phyloP scores from a whole-genome alignment of 2,797 vertebrate species.

The Rhinogobio ventralis region DNA sequence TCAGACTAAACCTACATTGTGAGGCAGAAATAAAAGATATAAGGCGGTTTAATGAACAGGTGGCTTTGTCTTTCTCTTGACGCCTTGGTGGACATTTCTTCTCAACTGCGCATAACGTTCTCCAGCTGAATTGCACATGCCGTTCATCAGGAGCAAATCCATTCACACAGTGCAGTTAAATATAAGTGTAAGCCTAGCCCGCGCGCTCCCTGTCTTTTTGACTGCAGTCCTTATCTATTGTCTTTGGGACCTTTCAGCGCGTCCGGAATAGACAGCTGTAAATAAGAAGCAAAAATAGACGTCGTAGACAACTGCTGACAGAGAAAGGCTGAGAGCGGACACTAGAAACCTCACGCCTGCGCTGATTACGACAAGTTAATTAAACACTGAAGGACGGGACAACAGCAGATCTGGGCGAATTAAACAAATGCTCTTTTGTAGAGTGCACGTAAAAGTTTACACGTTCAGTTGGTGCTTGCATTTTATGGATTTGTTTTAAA shows the following conservation, averaged over 20 bases:
- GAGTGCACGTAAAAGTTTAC: slow-evolving; percentile 5
- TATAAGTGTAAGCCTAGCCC: slow-evolving; percentile 78
- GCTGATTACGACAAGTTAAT: slow-evolving; percentile 90
- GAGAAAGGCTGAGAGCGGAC: slow-evolving; percentile 84
- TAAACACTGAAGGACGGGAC: slow-evolving; percentile 84
- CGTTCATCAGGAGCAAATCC: slow-evolving; percentile 71
- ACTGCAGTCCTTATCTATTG: slow-evolving; percentile 77
- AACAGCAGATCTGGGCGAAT: slow-evolving; percentile 55
- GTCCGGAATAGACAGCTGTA: slow-evolving; percentile 82
- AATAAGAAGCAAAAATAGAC: slow-evolving; percentile 90
- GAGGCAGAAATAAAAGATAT: slow-evolving; percentile 64
- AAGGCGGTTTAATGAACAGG: slow-evolving; percentile 75
- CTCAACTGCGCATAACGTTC: slow-evolving; percentile 74
- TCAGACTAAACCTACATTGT: slow-evolving; percentile 51
- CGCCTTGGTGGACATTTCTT: slow-evolving; percentile 44
- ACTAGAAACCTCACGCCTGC: slow-evolving; percentile 83
- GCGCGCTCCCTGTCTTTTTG: slow-evolving; percentile 58
- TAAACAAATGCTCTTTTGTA: slow-evolving; percentile 60
- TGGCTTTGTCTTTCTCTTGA: slow-evolving; percentile 74
- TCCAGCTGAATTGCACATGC: slow-evolving; percentile 67
- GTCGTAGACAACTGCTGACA: slow-evolving; percentile 90
- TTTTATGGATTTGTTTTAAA: slow-evolving; percentile 46
- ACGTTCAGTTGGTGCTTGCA: slow-evolving; percentile 1
- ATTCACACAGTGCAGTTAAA: slow-evolving; percentile 70
- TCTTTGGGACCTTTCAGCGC: slow-evolving; percentile 69